Percentiles rank a stretch among this genome's conserved stretches.
Evolutionary conservation across 2,888 invertebrate genomes (phyloP).

Genomic region (Bimastos eiseni): DNA sequence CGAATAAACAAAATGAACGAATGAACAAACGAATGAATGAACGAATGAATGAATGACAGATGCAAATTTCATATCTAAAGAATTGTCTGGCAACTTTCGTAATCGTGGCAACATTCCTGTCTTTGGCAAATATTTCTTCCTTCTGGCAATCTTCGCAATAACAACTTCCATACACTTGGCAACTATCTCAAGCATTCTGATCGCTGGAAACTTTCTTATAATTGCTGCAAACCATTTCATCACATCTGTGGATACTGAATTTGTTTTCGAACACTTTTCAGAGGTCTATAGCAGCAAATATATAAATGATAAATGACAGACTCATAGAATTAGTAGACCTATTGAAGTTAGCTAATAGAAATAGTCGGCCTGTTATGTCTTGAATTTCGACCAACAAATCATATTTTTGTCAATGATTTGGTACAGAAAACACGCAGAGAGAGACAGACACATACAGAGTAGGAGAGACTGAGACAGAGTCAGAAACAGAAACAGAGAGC

Average conservation of each 20-base stretch:
- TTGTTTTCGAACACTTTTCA: too few species aligned
- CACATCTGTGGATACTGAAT: too few species aligned
- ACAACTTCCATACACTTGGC: not conserved
- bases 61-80: not conserved
- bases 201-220: not conserved
- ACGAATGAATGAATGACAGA: not conserved
- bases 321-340: too few species aligned
- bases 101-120: not conserved
- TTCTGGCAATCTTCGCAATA: too few species aligned
- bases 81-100: not conserved
- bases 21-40: too few species aligned
- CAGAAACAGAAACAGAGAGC: not conserved
- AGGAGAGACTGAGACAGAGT: not conserved
- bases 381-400: not conserved
- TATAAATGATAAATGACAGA: too few species aligned
- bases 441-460: too few species aligned
- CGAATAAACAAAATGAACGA: not conserved
- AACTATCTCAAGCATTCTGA: not conserved
- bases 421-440: too few species aligned
- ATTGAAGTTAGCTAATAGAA: too few species aligned
- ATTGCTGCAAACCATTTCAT: not conserved
- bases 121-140: not conserved
- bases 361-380: not conserved
- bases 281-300: too few species aligned
- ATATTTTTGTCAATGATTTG: too few species aligned